Base-by-base conservation (phyloP, 2,797 vertebrate genomes). In the Coreius guichenoti region DNA sequence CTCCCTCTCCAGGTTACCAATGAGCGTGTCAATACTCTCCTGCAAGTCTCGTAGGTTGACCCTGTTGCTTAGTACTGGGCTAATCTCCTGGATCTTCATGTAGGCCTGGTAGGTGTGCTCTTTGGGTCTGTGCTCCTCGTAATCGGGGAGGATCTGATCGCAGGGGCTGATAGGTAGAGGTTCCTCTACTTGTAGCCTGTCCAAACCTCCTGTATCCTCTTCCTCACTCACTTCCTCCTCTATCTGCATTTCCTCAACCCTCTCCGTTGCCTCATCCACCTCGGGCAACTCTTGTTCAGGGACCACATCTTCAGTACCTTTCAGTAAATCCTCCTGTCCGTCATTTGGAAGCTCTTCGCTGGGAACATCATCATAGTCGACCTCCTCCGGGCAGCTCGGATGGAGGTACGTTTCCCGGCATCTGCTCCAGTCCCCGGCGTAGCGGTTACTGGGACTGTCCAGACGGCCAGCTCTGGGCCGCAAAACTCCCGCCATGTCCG, bases 381-480 rank as follows among this genome's bases (percentile, higher is more conserved):
- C 96, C 91, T 97, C 96, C 1, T 92, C 95, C 61, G 84, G 90
- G 81, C 91, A 86, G 65, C 91, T 89, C 67, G 84, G 94, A 29
- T 91, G 69, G 33, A 97, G 94, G 92, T 98, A 99, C 85, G 89
- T 95, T 81, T 98, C 97, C 16, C 96, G 96, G 19, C 98, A 99
- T 65, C 95, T 85, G 78, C 97, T 99, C 98, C 98, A 99, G 94
- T 99, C 98, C 21, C 98, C 98, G 0, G 98, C 98, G 0, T 99
- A 99, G 82, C 98, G 98, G 93, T 99, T 99, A 92, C 98, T 99
- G 0, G 98, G 98, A 90, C 98, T 99, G 92, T 99, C 98, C 31
- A 99, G 90, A 1, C 97, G 96, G 0, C 96, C 96, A 0, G 95
- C 95, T 81, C 95, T 94, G 5, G 97, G 96, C 69, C 98, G 95